These are phyloP conservation scores for Chloromyia formosa DNA, from an alignment of 2,888 invertebrate species.

Conservation along the genomic window DNA sequence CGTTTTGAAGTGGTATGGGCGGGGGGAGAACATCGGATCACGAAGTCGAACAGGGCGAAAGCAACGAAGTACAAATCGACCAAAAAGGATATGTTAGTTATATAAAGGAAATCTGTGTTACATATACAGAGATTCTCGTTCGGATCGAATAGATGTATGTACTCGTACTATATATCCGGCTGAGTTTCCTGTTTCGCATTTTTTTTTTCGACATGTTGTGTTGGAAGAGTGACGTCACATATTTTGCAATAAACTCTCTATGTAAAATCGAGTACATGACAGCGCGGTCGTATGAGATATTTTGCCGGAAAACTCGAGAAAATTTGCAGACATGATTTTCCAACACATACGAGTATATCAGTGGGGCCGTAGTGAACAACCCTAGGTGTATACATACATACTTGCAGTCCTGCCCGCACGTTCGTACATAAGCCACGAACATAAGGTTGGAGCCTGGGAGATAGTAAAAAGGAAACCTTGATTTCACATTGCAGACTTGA, in stretches of 20 bases:
- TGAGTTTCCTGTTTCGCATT: slow-evolving; percentile 24
- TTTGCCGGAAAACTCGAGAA: slow-evolving; percentile 1
- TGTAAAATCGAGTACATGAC: background rate
- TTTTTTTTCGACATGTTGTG: slow-evolving; percentile 14
- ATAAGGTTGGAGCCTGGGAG: background rate
- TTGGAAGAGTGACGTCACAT: no score
- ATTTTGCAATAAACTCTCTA: background rate
- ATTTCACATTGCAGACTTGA: slow-evolving; percentile 42
- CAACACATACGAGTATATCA: no score
- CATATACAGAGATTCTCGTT: slow-evolving; percentile 19
- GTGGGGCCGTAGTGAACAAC: no score
- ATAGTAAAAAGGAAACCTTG: slow-evolving; percentile 21
- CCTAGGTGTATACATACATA: background rate
- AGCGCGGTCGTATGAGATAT: no score
- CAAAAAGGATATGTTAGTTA: background rate
- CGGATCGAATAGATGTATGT: background rate
- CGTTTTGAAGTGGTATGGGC: no score
- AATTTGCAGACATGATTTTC: background rate
- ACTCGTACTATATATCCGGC: no score
- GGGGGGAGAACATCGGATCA: no score
- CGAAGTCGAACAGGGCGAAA: no score
- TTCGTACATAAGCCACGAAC: background rate
- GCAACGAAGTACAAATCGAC: background rate
- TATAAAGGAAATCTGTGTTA: slow-evolving; percentile 32
- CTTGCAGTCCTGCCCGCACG: no score